A percentile compares a stretch with the other conserved stretches of the same genome.
These are phyloP conservation scores for Edolisoma coerulescens DNA, from an alignment of 2,113 vertebrate genomes.

Conservation along the genomic window DNA sequence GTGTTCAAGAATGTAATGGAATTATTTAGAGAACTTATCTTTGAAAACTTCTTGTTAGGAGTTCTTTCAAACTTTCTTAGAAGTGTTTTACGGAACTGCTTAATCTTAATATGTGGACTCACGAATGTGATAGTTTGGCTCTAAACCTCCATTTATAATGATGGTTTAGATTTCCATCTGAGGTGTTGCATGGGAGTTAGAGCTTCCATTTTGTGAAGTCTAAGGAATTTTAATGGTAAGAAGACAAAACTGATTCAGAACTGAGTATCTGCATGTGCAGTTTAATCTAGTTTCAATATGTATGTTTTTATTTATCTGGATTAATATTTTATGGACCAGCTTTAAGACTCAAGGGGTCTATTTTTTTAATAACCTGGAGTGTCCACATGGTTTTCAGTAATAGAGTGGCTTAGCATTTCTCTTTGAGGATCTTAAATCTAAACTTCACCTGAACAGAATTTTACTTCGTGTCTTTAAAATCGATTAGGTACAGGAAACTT, in stretches of 20 bases:
- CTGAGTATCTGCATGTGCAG: neutral
- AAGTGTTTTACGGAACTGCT: neutral
- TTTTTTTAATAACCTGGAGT: neutral
- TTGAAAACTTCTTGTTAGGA: neutral
- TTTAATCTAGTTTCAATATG: neutral
- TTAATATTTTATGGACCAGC: neutral
- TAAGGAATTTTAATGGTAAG: neutral
- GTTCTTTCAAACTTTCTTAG: neutral
- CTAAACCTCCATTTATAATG: neutral
- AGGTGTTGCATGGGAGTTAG: neutral
- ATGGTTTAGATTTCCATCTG: neutral
- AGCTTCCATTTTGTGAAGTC: neutral
- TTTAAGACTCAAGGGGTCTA: neutral
- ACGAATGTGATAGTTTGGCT: neutral
- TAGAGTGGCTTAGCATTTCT: neutral
- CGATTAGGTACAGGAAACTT: accelerated
- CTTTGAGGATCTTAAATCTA: neutral
- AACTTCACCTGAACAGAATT: neutral
- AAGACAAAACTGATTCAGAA: neutral
- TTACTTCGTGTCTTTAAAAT: neutral
- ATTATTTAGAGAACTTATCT: neutral
- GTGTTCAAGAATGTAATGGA: neutral
- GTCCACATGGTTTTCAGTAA: neutral
- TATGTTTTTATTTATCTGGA: neutral
- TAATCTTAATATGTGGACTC: neutral